A percentile compares a stretch with the other conserved stretches of the same genome.
Conservation (phyloP, 2,113 vertebrate species). For the Platichthys flesus region DNA sequence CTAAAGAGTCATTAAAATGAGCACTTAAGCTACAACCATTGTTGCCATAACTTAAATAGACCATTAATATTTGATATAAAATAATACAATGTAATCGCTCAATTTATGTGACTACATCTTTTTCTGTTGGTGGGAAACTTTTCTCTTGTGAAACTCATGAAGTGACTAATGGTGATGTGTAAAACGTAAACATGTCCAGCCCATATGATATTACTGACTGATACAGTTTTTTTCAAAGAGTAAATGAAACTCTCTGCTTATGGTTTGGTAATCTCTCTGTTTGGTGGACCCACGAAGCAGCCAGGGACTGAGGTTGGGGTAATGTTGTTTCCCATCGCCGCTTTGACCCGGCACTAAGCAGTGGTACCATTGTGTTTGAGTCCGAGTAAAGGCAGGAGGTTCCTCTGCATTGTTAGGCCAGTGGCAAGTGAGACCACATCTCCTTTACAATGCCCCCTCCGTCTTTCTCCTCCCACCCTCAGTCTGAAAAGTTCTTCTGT, state of each 20-base stretch:
- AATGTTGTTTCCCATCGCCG: neutral
- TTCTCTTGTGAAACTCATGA: neutral
- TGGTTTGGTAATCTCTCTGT: neutral
- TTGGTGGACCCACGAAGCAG: neutral
- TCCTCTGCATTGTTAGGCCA: slow-evolving; percentile 46
- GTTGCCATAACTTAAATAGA: neutral
- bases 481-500: slow-evolving; percentile 70
- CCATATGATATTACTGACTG: neutral
- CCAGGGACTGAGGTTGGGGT: neutral
- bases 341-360: neutral
- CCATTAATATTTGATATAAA: neutral
- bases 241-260: neutral
- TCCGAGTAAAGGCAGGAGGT: slow-evolving; percentile 39
- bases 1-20: no score
- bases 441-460: slow-evolving; percentile 27
- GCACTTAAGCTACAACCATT: neutral
- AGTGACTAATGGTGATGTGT: neutral
- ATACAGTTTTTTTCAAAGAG: neutral
- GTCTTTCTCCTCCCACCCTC: slow-evolving; percentile 28
- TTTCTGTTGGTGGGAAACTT: neutral
- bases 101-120: neutral
- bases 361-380: slow-evolving; percentile 25
- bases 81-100: neutral
- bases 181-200: neutral
- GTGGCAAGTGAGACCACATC: slow-evolving; percentile 43